Percentiles rank a stretch among this genome's conserved stretches.
Conservation (phyloP, 1,140 invertebrate species). For the Caenorhabditis elegans region WBcel235 BX284604.4:560001-560500, state of each 20-base stretch:
- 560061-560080: too few species aligned
- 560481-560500: constrained; percentile 1
- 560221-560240: constrained; percentile 25
- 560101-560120: too few species aligned
- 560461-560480: constrained; percentile 24
- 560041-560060: too few species aligned
- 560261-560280: constrained; percentile 13
- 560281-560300: neutral
- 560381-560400: neutral
- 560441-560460: constrained; percentile 7
- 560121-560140: too few species aligned
- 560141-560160: neutral
- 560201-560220: neutral
- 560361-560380: neutral
- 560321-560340: neutral
- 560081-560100: too few species aligned
- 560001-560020: too few species aligned
- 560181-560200: neutral
- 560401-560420: neutral
- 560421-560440: neutral
- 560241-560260: constrained; percentile 25
- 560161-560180: constrained; percentile 8
- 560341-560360: neutral
- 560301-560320: neutral
- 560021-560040: too few species aligned